Evolutionary conservation across 2,888 invertebrate genomes (phyloP).

Genomic region (Barypeithes pellucidus): DNA sequence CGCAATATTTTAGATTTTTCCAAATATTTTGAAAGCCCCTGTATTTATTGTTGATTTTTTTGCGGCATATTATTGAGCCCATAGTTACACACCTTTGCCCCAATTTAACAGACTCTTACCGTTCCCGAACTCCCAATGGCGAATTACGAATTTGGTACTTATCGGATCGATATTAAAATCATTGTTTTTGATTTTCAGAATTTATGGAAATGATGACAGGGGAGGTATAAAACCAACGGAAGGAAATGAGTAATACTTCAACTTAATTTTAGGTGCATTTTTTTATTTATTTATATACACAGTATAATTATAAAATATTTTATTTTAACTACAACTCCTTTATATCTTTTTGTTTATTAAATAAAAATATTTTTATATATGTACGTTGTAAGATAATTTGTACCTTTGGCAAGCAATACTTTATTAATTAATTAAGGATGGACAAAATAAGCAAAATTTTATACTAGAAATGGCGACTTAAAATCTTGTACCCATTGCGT

Average conservation of each 20-base stretch:
- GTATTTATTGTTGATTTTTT: too few species aligned
- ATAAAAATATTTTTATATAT: slow-evolving; percentile 47
- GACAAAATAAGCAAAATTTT: neutral
- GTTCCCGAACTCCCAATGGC: too few species aligned
- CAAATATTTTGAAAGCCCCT: too few species aligned
- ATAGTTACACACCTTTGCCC: too few species aligned
- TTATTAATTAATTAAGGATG: slow-evolving; percentile 1
- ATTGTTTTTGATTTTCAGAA: slow-evolving; percentile 76
- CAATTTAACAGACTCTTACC: too few species aligned
- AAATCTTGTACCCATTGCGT: too few species aligned
- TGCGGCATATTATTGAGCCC: too few species aligned
- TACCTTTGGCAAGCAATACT: slow-evolving; percentile 47
- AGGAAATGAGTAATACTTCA: slow-evolving; percentile 7
- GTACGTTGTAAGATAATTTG: slow-evolving; percentile 49
- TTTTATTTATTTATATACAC: slow-evolving; percentile 57
- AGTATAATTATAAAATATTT: slow-evolving; percentile 53
- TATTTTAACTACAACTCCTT: slow-evolving; percentile 46
- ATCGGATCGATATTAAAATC: too few species aligned
- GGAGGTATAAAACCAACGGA: slow-evolving; percentile 72
- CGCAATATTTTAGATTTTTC: too few species aligned
- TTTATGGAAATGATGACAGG: slow-evolving; percentile 98
- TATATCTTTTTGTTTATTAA: slow-evolving; percentile 40
- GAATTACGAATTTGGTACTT: too few species aligned
- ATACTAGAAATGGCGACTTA: neutral
- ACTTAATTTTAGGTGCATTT: slow-evolving; percentile 53